Evolutionary conservation across 2,888 invertebrate genomes (phyloP).

Genomic region (Gasteruption jaculator): DNA sequence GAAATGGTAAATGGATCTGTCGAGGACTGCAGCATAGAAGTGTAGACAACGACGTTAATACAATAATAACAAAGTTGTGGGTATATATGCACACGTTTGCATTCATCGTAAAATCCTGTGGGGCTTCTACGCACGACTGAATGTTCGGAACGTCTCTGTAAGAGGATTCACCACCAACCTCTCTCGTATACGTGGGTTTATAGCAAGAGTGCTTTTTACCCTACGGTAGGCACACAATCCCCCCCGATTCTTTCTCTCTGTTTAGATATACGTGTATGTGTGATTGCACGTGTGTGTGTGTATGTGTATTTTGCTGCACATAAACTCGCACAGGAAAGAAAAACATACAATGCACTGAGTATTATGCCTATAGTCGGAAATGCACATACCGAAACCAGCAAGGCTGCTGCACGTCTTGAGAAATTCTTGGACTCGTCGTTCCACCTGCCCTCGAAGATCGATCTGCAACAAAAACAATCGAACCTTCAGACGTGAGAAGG

Average conservation of each 20-base stretch:
- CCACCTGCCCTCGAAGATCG: conserved; percentile 58
- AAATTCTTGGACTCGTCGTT: conserved; percentile 60
- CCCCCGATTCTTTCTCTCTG: background rate
- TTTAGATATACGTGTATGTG: too few relatives aligned
- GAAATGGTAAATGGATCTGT: conserved; percentile 22
- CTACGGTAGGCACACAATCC: conserved; percentile 2
- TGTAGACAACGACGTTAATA: conserved; percentile 25
- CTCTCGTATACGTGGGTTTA: background rate
- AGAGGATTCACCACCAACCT: conserved; percentile 24
- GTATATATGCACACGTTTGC: conserved; percentile 7
- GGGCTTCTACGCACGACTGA: conserved; percentile 28
- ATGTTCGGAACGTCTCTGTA: conserved; percentile 22
- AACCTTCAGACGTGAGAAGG: background rate
- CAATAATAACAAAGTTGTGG: conserved; percentile 23
- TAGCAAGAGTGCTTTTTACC: background rate
- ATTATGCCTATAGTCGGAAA: too few relatives aligned
- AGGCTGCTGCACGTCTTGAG: conserved; percentile 59
- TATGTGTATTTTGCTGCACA: too few relatives aligned
- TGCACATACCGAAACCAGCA: conserved; percentile 60
- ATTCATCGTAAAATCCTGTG: conserved; percentile 22
- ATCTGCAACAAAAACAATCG: conserved; percentile 48
- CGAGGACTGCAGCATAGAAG: conserved; percentile 13
- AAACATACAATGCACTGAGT: too few relatives aligned
- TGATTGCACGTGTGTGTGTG: too few relatives aligned
- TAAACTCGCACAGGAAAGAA: too few relatives aligned